Evolutionary conservation across 2,113 vertebrate species (phyloP).

Genomic region (Grallaria varia): DNA sequence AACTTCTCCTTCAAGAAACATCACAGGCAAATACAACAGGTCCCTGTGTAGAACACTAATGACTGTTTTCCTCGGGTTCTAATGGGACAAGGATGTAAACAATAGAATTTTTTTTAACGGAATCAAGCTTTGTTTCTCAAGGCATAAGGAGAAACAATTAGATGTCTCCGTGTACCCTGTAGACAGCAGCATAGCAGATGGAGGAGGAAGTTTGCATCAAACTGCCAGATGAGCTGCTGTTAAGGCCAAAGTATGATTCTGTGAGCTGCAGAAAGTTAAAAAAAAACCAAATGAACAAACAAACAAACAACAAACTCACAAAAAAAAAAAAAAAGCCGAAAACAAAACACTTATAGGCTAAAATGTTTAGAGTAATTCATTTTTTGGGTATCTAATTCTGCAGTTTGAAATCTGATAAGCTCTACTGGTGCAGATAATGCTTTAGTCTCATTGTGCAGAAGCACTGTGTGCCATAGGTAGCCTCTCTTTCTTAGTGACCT

Average conservation of each 20-base stretch:
- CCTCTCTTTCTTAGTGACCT: neutral
- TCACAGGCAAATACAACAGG: neutral
- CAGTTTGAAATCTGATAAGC: neutral
- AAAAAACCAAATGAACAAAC: no score
- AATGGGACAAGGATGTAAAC: neutral
- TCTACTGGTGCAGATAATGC: neutral
- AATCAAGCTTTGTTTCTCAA: neutral
- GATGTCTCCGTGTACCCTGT: neutral
- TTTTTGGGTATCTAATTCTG: neutral
- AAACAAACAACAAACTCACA: neutral
- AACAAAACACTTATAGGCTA: neutral
- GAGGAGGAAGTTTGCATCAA: neutral
- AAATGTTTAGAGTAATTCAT: neutral
- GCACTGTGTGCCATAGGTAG: rapidly evolving
- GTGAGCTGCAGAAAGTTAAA: neutral
- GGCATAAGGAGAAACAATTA: slow-evolving; percentile 20
- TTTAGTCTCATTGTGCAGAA: neutral
- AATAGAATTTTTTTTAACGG: neutral
- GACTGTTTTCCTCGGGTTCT: neutral
- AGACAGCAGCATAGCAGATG: neutral
- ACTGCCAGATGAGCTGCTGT: neutral
- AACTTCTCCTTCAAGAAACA: neutral
- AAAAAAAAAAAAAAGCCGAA: neutral
- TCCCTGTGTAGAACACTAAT: neutral
- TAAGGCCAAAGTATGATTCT: neutral